Base-by-base conservation (phyloP, 1,140 invertebrate genomes). In the Drosophila mauritiana region DNA sequence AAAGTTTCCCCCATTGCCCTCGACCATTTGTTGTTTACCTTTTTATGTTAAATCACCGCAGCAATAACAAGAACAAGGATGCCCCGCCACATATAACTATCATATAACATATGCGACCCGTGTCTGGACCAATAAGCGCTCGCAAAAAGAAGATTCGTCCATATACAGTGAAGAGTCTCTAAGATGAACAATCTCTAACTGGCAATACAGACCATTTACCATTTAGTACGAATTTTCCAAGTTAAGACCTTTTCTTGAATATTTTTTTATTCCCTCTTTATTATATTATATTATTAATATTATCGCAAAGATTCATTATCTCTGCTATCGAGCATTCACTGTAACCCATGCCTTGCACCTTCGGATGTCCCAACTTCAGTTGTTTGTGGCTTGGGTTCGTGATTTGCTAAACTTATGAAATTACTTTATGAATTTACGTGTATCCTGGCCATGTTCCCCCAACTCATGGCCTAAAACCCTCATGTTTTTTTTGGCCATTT, bases 391-490 rank as follows among this genome's bases (percentile, higher is more conserved):
- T 64, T 61, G 80, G 84, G 80, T 88, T 88, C 85, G 85, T 90
- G 84, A 89, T 89, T 89, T 89, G 84, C 84, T 90, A 89, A 89
- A 89, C 84, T 89, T 89, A 89, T 89, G 80, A 89, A 88, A 89
- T 89, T 84, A 89, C 85, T 90, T 89, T 84, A 83, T 80, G 84
- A 89, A 80, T 90, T 89, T 84, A 83, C 84, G 84, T 88, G 80
- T 78, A 80, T 79, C 76, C 82, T 54, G 49, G 68, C 34, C 45
- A 48, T 34, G 13, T 31, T 5, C 51, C 48, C 22, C 37, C 45
- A 34, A 17, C 22, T 36, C 17, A 15, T 43, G 42, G 56, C 64
- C 56, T 36, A 70, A 58, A 42, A 8, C 27, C 70, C 49, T 64
- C 69, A 75, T 64, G 45, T 31, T 31, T 45, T 74, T 73, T 46